These are phyloP conservation scores for Galbula dea DNA, from an alignment of 2,113 vertebrate genomes.

Conservation along the genomic window DNA sequence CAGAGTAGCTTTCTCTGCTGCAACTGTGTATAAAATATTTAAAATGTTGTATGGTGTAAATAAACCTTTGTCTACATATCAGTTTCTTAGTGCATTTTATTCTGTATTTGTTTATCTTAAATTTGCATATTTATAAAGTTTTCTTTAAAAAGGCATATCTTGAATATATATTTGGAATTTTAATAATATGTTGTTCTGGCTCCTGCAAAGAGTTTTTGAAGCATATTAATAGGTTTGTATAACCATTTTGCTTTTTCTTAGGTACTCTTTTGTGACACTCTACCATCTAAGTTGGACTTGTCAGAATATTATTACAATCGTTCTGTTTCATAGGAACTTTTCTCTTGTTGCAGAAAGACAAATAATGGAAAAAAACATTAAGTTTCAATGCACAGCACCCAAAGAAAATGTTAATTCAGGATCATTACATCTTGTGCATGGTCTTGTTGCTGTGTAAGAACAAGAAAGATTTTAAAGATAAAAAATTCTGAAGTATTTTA, in stretches of 20 bases:
- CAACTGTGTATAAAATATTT: constrained; percentile 99
- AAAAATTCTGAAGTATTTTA: not conserved
- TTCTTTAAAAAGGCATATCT: constrained; percentile 58
- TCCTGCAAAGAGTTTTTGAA: constrained; percentile 62
- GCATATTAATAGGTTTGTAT: constrained; percentile 51
- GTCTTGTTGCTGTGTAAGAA: constrained; percentile 6
- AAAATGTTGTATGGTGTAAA: constrained; percentile 99
- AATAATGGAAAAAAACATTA: constrained; percentile 15
- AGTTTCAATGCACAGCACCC: not conserved
- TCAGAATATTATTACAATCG: constrained; percentile 21
- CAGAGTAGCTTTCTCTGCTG: constrained; percentile 97
- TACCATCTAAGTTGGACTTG: constrained; percentile 45
- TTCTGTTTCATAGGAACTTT: constrained; percentile 35
- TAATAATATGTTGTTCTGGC: constrained; percentile 50
- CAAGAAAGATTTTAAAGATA: constrained; percentile 1
- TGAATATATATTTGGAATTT: constrained; percentile 63
- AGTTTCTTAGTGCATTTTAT: constrained; percentile 98
- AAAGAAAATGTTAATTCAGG: constrained; percentile 7
- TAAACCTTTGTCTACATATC: constrained; percentile 99
- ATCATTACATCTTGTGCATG: not conserved
- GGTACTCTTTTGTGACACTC: constrained; percentile 34
- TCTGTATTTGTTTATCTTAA: constrained; percentile 79
- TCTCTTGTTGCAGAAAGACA: constrained; percentile 4
- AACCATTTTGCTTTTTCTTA: constrained; percentile 59
- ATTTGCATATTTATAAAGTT: constrained; percentile 74